Evolutionary conservation across 2,113 vertebrate genomes (phyloP).

Genomic region (Genyomyrus donnyi): DNA sequence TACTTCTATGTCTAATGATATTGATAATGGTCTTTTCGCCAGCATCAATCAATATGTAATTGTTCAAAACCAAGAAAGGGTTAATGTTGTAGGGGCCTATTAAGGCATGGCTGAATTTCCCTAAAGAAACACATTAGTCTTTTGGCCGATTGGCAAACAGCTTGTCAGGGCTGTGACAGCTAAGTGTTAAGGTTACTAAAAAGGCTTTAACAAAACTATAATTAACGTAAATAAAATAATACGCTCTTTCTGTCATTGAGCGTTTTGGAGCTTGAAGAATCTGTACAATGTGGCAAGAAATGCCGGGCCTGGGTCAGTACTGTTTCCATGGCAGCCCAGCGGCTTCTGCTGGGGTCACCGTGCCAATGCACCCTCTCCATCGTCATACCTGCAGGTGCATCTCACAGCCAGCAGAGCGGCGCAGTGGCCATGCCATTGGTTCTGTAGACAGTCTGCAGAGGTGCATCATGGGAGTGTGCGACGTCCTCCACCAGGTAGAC

Average conservation of each 20-base stretch:
- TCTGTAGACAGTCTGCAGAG: background rate
- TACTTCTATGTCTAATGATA: slow-evolving; percentile 13
- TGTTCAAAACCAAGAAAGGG: background rate
- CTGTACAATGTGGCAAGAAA: background rate
- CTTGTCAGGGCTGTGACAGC: background rate
- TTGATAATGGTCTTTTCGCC: slow-evolving; percentile 10
- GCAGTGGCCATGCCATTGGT: background rate
- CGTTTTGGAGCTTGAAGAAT: background rate
- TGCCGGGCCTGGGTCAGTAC: background rate
- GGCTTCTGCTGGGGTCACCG: background rate
- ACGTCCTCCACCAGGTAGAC: background rate
- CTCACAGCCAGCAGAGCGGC: background rate
- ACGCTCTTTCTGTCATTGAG: background rate
- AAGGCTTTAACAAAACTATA: background rate
- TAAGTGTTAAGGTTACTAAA: background rate
- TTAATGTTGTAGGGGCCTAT: background rate
- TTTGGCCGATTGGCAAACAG: background rate
- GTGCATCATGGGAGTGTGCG: background rate
- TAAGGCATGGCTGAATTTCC: background rate
- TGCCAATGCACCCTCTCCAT: background rate
- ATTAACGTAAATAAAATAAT: background rate
- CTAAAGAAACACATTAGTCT: background rate
- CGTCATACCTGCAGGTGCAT: background rate
- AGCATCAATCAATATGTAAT: slow-evolving; percentile 16
- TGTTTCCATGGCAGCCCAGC: background rate